phyloP scores from a whole-genome alignment of 2,797 vertebrate species.

The Enteromius anoplus region DNA sequence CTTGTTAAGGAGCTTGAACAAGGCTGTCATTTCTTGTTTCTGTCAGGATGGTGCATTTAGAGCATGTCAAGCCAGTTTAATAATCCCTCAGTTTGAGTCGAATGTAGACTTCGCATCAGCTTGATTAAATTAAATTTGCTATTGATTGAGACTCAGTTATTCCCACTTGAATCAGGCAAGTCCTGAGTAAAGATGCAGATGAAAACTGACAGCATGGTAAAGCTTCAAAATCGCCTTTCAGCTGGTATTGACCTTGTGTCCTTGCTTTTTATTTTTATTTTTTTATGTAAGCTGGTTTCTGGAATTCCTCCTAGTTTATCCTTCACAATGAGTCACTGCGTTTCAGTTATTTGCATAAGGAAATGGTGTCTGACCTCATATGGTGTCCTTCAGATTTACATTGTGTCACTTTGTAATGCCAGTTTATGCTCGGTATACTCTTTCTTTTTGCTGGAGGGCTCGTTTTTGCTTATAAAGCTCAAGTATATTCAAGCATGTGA shows the following conservation, averaged over 20 bases:
- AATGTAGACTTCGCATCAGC: constrained; percentile 5
- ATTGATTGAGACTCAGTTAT: constrained; percentile 14
- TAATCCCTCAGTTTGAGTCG: background rate
- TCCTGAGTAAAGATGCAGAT: constrained; percentile 17
- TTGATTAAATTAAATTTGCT: constrained; percentile 30
- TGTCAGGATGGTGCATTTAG: constrained; percentile 7
- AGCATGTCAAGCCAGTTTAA: constrained; percentile 4
- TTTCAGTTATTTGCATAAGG: constrained; percentile 36
- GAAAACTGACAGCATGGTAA: constrained; percentile 38
- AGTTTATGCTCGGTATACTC: background rate
- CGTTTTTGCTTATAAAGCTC: background rate
- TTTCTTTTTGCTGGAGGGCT: background rate
- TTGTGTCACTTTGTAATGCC: background rate
- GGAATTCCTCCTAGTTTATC: constrained; percentile 5
- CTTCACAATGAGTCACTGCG: background rate
- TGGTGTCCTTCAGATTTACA: constrained; percentile 2
- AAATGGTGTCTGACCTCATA: background rate
- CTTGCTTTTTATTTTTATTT: background rate
- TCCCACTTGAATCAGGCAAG: background rate
- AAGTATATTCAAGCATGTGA: background rate
- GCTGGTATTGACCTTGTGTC: constrained; percentile 13
- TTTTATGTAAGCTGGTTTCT: background rate
- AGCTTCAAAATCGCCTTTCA: constrained; percentile 11
- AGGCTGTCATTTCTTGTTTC: constrained; percentile 14
- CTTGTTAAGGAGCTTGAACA: constrained; percentile 8